Percentiles rank a stretch among this genome's conserved stretches.
Conservation (phyloP, 1,140 invertebrate genomes). For the Ditylenchus dipsaci region DNA sequence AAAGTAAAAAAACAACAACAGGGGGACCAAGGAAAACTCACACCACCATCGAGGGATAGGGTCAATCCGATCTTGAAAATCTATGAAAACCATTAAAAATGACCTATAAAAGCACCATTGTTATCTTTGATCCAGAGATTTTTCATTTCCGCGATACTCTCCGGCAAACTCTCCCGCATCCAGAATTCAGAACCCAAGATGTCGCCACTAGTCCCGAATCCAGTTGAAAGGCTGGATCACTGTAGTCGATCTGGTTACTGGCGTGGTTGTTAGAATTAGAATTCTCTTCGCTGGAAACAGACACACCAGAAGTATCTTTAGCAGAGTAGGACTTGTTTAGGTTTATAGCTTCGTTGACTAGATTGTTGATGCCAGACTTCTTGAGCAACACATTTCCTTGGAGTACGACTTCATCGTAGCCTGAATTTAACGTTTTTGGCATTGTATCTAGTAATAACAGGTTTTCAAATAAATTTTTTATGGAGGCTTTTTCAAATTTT, state of each 20-base stretch:
- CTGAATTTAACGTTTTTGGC: too few relatives aligned
- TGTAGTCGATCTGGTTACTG: background rate
- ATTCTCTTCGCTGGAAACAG: slow-evolving; percentile 12
- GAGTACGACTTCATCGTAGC: slow-evolving; percentile 43
- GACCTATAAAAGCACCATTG: slow-evolving; percentile 19
- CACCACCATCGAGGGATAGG: too few relatives aligned
- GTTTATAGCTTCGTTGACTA: slow-evolving; percentile 50
- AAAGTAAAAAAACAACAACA: too few relatives aligned
- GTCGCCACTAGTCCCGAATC: slow-evolving; percentile 34
- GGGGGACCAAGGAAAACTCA: too few relatives aligned
- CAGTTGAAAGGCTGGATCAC: slow-evolving; percentile 28
- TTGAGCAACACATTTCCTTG: slow-evolving; percentile 40
- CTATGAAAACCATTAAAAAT: background rate
- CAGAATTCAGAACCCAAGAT: slow-evolving; percentile 30
- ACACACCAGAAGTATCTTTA: slow-evolving; percentile 13
- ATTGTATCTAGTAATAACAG: too few relatives aligned
- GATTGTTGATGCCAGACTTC: slow-evolving; percentile 37
- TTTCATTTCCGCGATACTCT: slow-evolving; percentile 12
- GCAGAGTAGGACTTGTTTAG: slow-evolving; percentile 41
- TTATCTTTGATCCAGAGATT: slow-evolving; percentile 17
- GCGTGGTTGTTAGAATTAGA: slow-evolving; percentile 32
- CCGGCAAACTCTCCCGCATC: slow-evolving; percentile 41
- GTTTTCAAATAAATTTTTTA: too few relatives aligned
- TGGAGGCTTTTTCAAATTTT: too few relatives aligned
- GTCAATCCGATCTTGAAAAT: too few relatives aligned